Base-by-base conservation (phyloP, 92 coral and sea anemone species). In the Actinernus sp. region DNA sequence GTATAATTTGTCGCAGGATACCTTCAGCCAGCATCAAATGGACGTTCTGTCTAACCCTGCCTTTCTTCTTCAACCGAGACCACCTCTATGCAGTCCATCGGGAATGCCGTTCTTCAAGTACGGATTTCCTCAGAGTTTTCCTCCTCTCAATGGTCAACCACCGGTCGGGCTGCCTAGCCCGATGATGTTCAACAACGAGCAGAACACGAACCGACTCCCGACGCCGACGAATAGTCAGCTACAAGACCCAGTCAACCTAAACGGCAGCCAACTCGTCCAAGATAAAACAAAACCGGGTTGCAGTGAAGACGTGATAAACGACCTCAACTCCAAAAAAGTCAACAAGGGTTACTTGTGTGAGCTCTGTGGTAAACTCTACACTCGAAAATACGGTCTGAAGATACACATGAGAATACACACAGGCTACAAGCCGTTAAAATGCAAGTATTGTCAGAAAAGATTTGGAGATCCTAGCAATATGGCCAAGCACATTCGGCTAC, bases 401-500 rank as follows among this genome's bases (percentile, higher is more conserved):
- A 95, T 95, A 33, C 99, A 95, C 71, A 95, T 95, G 99, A 69
- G 99, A 47, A 95, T 95, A 58, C 99, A 95, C 63, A 95, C 99
- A 11, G 99, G 99, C 0, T 95, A 95, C 55, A 95, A 95, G 62
- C 99, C 99, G 10, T 50, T 95, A 23, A 95, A 95, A 50, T 95
- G 99, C 91, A 95, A 95, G 66, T 95, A 95, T 57, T 95, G 99
- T 58, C 99, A 95, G 53, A 95, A 95, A 79, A 49, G 99, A 26
- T 95, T 95, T 65, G 99, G 99, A 37, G 99, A 95, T 31, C 99
- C 99, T 12, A 95, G 99, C 63, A 95, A 95, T 59, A 95, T 95
- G 99, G 99, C 99, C 3, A 95, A 95, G 63, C 99, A 95, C 69
- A 95, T 95, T n/a, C 93, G 99, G n/a, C 90, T 95, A 17, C 99